Conservation (phyloP, 2,797 vertebrate genomes). For the Heterohyrax brucei region DNA sequence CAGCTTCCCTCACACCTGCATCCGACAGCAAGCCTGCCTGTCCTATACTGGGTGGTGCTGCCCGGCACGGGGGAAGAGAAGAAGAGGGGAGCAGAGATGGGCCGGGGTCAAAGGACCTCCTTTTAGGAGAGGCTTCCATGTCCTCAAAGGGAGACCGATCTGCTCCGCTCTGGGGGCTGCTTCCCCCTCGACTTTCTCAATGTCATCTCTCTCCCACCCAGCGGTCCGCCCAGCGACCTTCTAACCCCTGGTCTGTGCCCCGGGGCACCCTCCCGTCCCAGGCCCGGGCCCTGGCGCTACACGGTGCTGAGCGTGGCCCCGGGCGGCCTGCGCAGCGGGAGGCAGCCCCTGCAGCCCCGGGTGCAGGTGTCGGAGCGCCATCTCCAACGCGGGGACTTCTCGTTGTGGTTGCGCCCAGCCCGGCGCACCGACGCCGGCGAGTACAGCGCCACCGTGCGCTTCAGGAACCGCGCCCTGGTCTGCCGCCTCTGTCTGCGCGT, state of each 20-base stretch:
- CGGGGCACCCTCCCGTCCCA: neutral
- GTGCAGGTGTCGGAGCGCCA: constrained; percentile 81
- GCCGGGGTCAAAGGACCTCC: neutral
- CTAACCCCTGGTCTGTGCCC: neutral
- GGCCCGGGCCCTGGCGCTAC: constrained; percentile 38
- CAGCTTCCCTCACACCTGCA: neutral
- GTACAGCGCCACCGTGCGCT: constrained; percentile 81
- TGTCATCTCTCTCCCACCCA: neutral
- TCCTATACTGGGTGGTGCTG: neutral
- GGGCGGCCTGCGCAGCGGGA: constrained; percentile 86
- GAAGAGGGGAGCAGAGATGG: neutral
- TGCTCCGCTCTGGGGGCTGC: neutral
- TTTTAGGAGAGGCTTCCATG: neutral
- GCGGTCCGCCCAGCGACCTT: neutral
- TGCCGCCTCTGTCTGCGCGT: constrained; percentile 82
- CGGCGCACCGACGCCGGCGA: constrained; percentile 80
- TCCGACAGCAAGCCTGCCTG: neutral
- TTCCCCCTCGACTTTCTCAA: neutral
- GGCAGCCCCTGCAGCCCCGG: constrained; percentile 84
- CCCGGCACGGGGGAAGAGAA: neutral
- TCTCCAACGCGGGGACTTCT: constrained; percentile 88
- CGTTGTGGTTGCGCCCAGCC: constrained; percentile 86
- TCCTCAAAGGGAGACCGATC: neutral
- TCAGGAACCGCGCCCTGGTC: constrained; percentile 55
- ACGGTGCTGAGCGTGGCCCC: constrained; percentile 86